Conservation (phyloP, 2,113 vertebrate genomes). For the Pelodiscus sinensis region DNA sequence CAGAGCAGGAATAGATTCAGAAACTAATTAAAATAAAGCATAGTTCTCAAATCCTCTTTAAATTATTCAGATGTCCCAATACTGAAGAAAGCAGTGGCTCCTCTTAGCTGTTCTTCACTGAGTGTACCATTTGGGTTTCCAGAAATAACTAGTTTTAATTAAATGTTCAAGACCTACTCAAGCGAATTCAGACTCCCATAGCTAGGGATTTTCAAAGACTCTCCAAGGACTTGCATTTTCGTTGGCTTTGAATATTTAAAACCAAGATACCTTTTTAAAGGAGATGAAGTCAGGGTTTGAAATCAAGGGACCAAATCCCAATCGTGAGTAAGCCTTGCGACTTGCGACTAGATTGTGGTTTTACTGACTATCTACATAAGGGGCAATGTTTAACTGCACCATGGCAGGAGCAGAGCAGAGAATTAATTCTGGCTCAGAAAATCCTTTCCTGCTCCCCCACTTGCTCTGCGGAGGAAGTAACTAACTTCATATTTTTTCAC, state of each 20-base stretch:
- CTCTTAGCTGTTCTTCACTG: conserved; percentile 37
- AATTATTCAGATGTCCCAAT: conserved; percentile 71
- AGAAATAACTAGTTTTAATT: conserved; percentile 71
- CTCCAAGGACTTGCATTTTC: background rate
- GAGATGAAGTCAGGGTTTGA: background rate
- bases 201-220: conserved; percentile 29
- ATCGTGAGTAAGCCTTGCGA: background rate
- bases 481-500: background rate
- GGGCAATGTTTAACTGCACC: conserved; percentile 6
- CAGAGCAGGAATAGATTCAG: conserved; percentile 69
- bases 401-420: background rate
- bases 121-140: conserved; percentile 52
- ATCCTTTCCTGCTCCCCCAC: background rate
- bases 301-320: background rate
- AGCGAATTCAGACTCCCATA: conserved; percentile 45
- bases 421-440: background rate
- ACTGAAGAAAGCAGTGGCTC: conserved; percentile 35
- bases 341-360: background rate
- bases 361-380: background rate
- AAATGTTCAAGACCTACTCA: conserved; percentile 54
- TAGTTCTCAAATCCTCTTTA: conserved; percentile 65
- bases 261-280: background rate
- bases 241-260: background rate
- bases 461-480: background rate
- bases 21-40: conserved; percentile 78